A percentile compares a stretch with the other conserved stretches of the same genome.
These are phyloP conservation scores for Danaus plexippus DNA, from an alignment of 1,140 invertebrate species.

Conservation along the genomic window DNA sequence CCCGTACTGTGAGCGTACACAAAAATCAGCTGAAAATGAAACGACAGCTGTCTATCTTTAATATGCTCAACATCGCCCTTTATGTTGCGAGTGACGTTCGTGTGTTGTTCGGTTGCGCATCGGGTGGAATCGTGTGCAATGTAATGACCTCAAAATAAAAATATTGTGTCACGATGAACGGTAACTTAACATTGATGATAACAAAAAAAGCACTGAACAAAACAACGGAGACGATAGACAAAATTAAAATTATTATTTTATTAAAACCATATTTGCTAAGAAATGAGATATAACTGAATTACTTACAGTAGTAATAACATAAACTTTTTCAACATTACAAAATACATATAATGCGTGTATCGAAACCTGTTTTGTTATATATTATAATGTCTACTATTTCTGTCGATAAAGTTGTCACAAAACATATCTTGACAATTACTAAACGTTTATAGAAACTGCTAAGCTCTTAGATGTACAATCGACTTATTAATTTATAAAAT, in stretches of 20 bases:
- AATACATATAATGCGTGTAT: not conserved
- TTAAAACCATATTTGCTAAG: too few relatives aligned
- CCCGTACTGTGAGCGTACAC: slow-evolving; percentile 54
- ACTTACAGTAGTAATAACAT: not conserved
- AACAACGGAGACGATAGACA: too few relatives aligned
- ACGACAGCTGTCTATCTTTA: slow-evolving; percentile 67
- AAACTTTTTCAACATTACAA: slow-evolving; percentile 11
- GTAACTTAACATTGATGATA: slow-evolving; percentile 3
- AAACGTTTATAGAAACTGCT: too few relatives aligned
- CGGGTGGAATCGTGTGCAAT: slow-evolving; percentile 45
- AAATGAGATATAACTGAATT: too few relatives aligned
- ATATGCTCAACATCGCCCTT: slow-evolving; percentile 59
- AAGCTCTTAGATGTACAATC: too few relatives aligned
- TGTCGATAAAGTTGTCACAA: too few relatives aligned
- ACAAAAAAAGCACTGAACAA: too few relatives aligned
- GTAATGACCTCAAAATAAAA: slow-evolving; percentile 57
- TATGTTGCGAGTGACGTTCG: slow-evolving; percentile 54
- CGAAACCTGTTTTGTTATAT: too few relatives aligned
- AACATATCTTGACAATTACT: too few relatives aligned
- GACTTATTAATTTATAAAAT: too few relatives aligned
- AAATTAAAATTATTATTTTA: too few relatives aligned
- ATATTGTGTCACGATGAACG: slow-evolving; percentile 24
- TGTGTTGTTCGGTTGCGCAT: slow-evolving; percentile 48
- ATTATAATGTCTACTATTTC: too few relatives aligned
- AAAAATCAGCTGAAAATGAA: slow-evolving; percentile 72